A percentile compares a stretch with the other conserved stretches of the same genome.
phyloP scores from a whole-genome alignment of 2,113 vertebrate genomes.

The Colossoma macropomum region DNA sequence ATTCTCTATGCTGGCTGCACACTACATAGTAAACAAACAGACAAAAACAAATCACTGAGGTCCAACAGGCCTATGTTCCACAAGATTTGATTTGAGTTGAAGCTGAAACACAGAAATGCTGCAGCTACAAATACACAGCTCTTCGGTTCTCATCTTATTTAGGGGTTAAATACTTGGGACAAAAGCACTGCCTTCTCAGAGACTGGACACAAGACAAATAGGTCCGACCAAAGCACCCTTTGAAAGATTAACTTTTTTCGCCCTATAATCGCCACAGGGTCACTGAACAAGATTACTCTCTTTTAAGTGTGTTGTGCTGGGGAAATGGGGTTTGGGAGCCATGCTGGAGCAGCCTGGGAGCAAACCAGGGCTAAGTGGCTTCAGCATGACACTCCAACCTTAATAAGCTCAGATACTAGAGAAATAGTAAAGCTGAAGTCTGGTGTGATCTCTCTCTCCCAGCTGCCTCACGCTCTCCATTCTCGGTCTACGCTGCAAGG shows the following conservation, averaged over 20 bases:
- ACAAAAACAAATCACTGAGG: not conserved
- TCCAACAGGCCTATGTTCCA: not conserved
- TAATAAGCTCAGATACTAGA: not conserved
- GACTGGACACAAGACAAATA: conserved; percentile 20
- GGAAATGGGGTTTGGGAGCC: not conserved
- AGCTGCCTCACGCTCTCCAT: too few relatives aligned
- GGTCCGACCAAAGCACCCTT: not conserved
- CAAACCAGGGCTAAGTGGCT: not conserved
- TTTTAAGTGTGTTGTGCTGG: not conserved
- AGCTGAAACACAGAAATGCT: too few relatives aligned
- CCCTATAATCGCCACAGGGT: not conserved
- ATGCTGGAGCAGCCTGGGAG: not conserved
- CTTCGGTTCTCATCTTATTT: conserved; percentile 4
- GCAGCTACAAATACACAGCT: not conserved
- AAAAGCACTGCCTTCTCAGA: not conserved
- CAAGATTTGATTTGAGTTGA: not conserved
- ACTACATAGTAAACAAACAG: not conserved
- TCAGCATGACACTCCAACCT: not conserved
- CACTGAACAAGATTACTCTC: conserved; percentile 15
- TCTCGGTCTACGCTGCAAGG: too few relatives aligned
- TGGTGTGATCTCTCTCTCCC: too few relatives aligned
- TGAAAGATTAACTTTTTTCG: conserved; percentile 16
- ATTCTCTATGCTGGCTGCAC: not conserved
- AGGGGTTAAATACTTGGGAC: not conserved
- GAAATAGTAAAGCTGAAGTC: not conserved